Evolutionary conservation across 2,888 invertebrate species (phyloP).

Genomic region (Stictocephala bisonia): DNA sequence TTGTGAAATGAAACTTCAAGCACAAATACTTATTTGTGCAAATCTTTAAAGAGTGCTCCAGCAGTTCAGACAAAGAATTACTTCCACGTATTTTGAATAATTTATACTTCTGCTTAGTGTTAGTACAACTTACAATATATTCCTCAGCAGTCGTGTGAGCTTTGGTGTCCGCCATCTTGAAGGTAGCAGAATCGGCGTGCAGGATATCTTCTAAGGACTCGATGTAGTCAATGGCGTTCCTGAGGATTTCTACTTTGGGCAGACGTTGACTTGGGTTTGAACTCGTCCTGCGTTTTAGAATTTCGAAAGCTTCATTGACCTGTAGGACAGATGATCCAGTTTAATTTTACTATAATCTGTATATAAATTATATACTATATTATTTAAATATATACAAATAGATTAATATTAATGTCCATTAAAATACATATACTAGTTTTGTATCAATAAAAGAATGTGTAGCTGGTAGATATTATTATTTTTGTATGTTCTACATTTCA

Average conservation of each 20-base stretch:
- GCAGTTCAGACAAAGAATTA: no score
- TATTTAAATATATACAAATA: no score
- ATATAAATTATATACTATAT: no score
- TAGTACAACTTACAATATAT: conserved; percentile 28
- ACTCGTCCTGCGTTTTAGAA: conserved; percentile 90
- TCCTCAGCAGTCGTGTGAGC: background rate
- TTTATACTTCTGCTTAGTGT: background rate
- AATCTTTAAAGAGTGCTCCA: no score
- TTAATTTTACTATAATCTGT: no score
- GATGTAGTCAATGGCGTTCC: conserved; percentile 98
- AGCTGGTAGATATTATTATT: no score
- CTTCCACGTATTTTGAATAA: background rate
- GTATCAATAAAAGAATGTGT: no score
- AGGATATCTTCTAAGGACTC: conserved; percentile 89
- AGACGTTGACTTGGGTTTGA: conserved; percentile 95
- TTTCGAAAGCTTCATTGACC: conserved; percentile 99
- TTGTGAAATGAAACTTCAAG: background rate
- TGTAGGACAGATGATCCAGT: no score
- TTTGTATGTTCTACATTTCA: no score
- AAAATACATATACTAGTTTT: no score
- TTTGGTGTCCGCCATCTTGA: conserved; percentile 8
- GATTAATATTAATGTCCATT: no score
- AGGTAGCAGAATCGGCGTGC: conserved; percentile 63
- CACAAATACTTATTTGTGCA: no score
- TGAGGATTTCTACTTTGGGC: conserved; percentile 96